Base-by-base conservation (phyloP, 2,797 vertebrate species). In the Mus spretus region DNA sequence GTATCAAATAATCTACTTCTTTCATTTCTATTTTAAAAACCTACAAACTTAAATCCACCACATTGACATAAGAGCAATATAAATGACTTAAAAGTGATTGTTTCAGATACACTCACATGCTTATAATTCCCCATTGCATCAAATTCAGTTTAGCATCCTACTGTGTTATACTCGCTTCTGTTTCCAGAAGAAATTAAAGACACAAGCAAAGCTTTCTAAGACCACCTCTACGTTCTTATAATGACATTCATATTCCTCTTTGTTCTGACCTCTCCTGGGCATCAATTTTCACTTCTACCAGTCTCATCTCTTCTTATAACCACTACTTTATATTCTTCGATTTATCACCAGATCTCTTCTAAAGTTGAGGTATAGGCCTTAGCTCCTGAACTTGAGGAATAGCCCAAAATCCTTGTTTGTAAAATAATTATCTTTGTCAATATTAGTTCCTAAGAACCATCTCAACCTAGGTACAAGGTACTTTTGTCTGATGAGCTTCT, bases 11-110 rank as follows among this genome's bases (percentile, higher is more conserved):
- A n/a, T 8, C 22, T 44, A 50, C 79, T 83, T 88, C 50, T 44
- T 84, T 89, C 61, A 81, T 89, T 93, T 67, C n/a, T n/a, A 89
- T 55, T 65, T 34, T 77, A 89, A 90, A 90, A 89, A 85, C 6
- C 11, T 1, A 85, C 22, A 93, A 91, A 85, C 24, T 57, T 74
- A 85, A 93, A 67, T 22, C 75, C 0, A 85, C 44, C 26, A 44
- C 59, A 78, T 75, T 93, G 72, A 82, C 57, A 95, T 57, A 44
- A 83, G 6, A 94, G 22, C 28, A 93, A 47, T 74, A 91, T 13
- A 53, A 94, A 59, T 19, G 72, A 94, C 19, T 77, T 84, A 81
- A 77, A 75, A 81, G 57, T 72, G 87, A 84, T 86, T 63, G 55
- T 77, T 93, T 80, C 20, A 91, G n/a, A 91, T 17, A 72, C 63